Evolutionary conservation across 2,888 invertebrate genomes (phyloP), one percentile per base, ranked within the genome.

Genomic region (Andrena trimmerana): DNA sequence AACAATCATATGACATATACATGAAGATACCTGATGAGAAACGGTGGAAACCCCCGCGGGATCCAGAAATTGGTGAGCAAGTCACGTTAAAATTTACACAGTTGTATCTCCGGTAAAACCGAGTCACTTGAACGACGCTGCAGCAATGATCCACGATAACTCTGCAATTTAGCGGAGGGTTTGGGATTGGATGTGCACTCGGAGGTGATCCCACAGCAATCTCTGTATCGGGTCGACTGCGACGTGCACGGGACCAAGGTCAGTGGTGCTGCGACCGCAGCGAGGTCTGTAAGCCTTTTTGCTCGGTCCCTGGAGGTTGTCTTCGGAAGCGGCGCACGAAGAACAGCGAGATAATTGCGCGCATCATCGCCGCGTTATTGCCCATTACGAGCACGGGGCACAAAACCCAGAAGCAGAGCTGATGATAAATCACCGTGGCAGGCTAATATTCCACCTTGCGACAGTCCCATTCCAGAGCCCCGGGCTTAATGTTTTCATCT

Each of bases 351-450:
- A 83, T 88, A 88, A 88, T 85, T 85, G 78, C 86, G 65, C 74
- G 71, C 81, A 86, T 88, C 81, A 86, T 86, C 82, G 78, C 71
- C 81, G 70, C 82, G 73, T 85, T 86, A 88, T 85, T 88, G 78
- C 57, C 81, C 76, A 88, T 88, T 88, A 88, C 52, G 57, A 78
- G 77, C 84, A 74, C 66, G 70, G 36, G 72, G 27, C 85, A 74
- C 74, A 74, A 84, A 84, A 84, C 69, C 52, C 63, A 60, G 63
- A 24, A 82, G 72, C 82, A 36, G 52, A 48, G 72, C 36, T 36
- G n/a, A 57, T 76, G 50, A 84, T 86, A 87, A 86, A 88, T 87
- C 82, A 78, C 54, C 24, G 29, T 76, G 71, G 67, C 60, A 59
- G 74, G 57, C 68, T 75, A 78, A 84, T 68, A 69, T 66, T 76